phyloP scores from a whole-genome alignment of 2,797 vertebrate species.

The Anisognathus igniventris region DNA sequence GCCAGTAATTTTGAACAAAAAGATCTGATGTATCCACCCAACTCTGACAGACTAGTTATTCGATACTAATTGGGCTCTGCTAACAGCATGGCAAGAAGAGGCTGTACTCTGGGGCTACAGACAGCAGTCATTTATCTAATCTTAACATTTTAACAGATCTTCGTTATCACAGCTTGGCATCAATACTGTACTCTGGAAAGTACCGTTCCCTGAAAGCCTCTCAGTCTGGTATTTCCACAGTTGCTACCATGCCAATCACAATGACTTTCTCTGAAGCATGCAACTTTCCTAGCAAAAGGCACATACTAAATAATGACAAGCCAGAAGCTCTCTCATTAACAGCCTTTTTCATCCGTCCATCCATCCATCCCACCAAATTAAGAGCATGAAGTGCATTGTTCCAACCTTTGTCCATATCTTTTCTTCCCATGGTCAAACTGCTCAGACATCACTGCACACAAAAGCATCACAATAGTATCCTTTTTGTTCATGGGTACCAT shows the following conservation, averaged over 20 bases:
- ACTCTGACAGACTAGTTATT: not conserved
- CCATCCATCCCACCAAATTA: not conserved
- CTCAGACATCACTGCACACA: not conserved
- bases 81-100: not conserved
- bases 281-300: conserved; percentile 29
- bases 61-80: conserved; percentile 13
- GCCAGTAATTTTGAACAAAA: conserved; percentile 11
- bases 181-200: not conserved
- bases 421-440: not conserved
- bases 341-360: not conserved
- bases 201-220: not conserved
- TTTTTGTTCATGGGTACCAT: not conserved
- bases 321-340: conserved; percentile 2
- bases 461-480: not conserved
- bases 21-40: not conserved
- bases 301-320: not conserved
- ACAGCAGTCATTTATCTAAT: not conserved
- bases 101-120: not conserved
- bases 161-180: not conserved
- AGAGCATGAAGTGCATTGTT: not conserved
- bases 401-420: not conserved
- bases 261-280: not conserved
- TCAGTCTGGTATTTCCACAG: not conserved
- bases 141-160: not conserved
- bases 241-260: not conserved